These are phyloP conservation scores for Eilema caniola DNA, from an alignment of 2,888 invertebrate species.

Conservation along the genomic window DNA sequence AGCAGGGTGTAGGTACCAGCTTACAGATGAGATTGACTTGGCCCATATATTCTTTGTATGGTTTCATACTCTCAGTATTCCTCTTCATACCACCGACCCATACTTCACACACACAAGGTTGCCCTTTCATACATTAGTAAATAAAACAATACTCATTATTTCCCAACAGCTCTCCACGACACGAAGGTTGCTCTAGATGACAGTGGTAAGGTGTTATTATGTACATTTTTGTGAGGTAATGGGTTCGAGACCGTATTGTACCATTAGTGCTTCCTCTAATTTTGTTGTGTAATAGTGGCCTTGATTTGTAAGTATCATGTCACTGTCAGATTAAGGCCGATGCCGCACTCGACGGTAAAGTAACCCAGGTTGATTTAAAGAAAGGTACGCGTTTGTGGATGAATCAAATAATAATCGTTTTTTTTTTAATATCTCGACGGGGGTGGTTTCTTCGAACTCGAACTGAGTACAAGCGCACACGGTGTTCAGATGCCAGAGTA, in stretches of 20 bases:
- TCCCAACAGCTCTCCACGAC: background rate
- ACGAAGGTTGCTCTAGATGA: background rate
- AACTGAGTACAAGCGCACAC: too few species aligned
- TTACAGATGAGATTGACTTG: background rate
- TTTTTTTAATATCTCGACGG: too few species aligned
- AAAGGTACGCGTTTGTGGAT: too few species aligned
- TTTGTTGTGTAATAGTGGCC: background rate
- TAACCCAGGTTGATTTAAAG: too few species aligned
- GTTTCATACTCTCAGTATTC: background rate
- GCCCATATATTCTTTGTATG: background rate
- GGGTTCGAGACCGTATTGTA: conserved; percentile 7
- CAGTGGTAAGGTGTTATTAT: conserved; percentile 1
- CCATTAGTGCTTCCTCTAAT: conserved; percentile 9
- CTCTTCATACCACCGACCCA: background rate
- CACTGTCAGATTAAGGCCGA: background rate
- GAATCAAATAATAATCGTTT: too few species aligned
- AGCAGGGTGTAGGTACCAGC: too few species aligned
- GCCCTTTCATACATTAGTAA: background rate
- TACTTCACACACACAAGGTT: background rate
- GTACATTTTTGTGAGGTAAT: background rate
- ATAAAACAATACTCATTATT: conserved; percentile 1
- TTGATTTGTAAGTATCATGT: background rate
- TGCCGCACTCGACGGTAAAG: too few species aligned
- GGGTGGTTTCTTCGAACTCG: too few species aligned
- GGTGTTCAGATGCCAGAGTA: too few species aligned